Conservation (phyloP, 2,113 vertebrate genomes). For the Eonycteris spelaea region DNA sequence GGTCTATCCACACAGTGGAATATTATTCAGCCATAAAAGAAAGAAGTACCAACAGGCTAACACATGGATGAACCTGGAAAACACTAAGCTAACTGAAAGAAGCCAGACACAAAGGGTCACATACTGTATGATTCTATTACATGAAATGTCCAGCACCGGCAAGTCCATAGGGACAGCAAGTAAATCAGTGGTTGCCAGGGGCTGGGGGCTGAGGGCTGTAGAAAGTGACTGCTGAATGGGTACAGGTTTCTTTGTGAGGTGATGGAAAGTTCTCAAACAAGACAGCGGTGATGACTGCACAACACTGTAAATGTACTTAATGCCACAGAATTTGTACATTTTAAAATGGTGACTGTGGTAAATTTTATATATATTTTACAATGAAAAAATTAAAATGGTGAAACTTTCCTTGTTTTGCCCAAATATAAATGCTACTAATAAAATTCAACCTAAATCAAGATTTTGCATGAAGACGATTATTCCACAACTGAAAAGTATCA, state of each 20-base stretch:
- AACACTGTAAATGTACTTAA: neutral
- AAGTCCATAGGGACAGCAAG: neutral
- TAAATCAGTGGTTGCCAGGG: neutral
- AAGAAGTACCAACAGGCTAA: neutral
- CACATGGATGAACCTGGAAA: neutral
- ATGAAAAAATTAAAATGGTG: neutral
- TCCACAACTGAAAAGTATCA: neutral
- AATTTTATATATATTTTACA: neutral
- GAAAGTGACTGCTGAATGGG: neutral
- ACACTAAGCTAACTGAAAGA: neutral
- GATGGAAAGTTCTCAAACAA: neutral
- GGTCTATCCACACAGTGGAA: neutral
- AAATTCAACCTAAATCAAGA: neutral
- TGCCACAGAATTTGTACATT: neutral
- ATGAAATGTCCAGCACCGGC: neutral
- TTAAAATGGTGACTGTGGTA: neutral
- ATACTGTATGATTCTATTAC: neutral
- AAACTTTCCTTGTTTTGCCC: neutral
- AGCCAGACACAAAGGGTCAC: neutral
- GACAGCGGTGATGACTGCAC: neutral
- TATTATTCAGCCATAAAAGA: neutral
- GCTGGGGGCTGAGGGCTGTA: rapidly evolving
- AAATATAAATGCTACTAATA: neutral
- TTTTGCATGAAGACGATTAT: neutral
- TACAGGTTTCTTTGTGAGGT: neutral